Evolutionary conservation across 2,797 vertebrate species (phyloP), one percentile per base, ranked within the genome.

Genomic region (Nannoperca obscura): DNA sequence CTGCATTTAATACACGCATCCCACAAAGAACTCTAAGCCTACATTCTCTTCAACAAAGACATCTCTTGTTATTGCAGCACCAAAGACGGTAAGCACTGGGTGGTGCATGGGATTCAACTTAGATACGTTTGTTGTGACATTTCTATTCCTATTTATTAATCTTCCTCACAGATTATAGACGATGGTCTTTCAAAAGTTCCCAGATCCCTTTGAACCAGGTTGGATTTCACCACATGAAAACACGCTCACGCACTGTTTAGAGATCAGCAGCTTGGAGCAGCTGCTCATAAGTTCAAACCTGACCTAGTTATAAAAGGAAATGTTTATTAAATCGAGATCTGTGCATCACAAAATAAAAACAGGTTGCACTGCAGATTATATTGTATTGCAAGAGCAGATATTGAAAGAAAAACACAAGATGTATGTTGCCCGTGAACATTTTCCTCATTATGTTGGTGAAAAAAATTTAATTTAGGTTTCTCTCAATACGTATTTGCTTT

Each of bases 121-220:
- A 15, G 40, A 36, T 42, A n/a, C 0, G 2, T 75, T 71, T 58
- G 13, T 55, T n/a, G 32, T 64, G 80, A 64, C 71, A 70, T 82
- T 76, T 81, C 59, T 46, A 67, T 58, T 74, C 54, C 71, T 27
- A 63, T 76, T 60, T 72, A 66, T 74, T 84, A 78, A 76, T 59
- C 52, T 65, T 60, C 53, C 52, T 47, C 34, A 4, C 61, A 61
- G 70, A 83, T 59, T 74, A 67, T 9, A 47, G 49, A 49, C 4
- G 5, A 11, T 3, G 63, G 61, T 59, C 49, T 38, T 36, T 76
- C 55, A 71, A 64, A 60, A n/a, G 54, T 66, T 64, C 44, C 4
- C 55, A 1, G 40, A 57, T 66, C 30, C 36, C 52, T 73, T 73
- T 66, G 22, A 60, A 86, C 15, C 54, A 72, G 30, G 59, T 57